Conservation (phyloP, 1,140 invertebrate genomes). For the Zaprionus vittiger region DNA sequence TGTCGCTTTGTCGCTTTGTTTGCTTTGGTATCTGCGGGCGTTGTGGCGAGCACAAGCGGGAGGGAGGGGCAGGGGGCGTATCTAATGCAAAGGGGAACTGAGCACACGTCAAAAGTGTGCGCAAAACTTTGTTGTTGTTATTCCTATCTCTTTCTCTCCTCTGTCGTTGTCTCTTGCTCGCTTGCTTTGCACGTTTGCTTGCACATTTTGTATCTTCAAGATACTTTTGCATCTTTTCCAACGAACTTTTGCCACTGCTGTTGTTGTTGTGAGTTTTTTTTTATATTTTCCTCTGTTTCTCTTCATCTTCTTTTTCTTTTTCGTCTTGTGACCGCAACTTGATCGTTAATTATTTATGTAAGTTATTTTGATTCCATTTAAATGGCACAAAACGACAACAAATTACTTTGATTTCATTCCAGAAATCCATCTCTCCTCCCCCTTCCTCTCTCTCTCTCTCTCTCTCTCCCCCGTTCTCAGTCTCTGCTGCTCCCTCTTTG, state of each 20-base stretch:
- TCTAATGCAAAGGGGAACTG: constrained; percentile 38
- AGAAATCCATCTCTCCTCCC: background rate
- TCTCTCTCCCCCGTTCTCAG: background rate
- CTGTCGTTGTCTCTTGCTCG: background rate
- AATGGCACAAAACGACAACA: constrained; percentile 32
- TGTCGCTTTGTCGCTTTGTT: constrained; percentile 5
- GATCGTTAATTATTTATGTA: constrained; percentile 47
- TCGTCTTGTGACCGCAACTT: constrained; percentile 18
- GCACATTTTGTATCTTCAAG: constrained; percentile 46
- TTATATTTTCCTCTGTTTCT: constrained; percentile 13
- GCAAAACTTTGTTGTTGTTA: constrained; percentile 58
- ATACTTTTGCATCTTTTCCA: constrained; percentile 31
- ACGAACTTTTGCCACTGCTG: constrained; percentile 29
- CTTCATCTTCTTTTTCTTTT: background rate
- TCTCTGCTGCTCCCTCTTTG: background rate
- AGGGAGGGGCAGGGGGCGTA: background rate
- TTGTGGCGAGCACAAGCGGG: too few species aligned
- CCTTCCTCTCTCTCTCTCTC: background rate
- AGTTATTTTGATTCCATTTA: constrained; percentile 35
- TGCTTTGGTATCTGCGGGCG: background rate
- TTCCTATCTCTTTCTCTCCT: constrained; percentile 1
- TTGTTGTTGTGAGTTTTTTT: background rate
- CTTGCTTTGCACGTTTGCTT: constrained; percentile 21
- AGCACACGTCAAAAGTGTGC: constrained; percentile 77
- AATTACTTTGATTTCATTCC: constrained; percentile 47